A percentile compares a stretch with the other conserved stretches of the same genome.
These are phyloP conservation scores for Felis chaus DNA, from an alignment of 2,113 vertebrate genomes.

Conservation along the genomic window DNA sequence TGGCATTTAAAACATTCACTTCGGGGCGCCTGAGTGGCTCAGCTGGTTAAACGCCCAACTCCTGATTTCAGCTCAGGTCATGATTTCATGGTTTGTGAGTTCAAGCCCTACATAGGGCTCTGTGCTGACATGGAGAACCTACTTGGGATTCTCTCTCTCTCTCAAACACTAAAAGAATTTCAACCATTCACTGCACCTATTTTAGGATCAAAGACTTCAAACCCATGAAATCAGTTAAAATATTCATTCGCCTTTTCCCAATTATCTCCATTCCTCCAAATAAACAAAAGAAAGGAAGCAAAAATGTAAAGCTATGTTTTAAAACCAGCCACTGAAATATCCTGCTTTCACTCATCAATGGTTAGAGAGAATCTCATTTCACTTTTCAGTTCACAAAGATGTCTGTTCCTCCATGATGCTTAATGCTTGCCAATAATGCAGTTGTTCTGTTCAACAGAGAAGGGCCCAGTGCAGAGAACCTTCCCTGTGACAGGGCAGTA, in stretches of 20 bases:
- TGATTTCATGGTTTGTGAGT: no score
- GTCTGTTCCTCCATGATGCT: slow-evolving; percentile 33
- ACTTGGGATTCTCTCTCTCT: no score
- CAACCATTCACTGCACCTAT: slow-evolving; percentile 23
- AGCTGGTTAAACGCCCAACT: no score
- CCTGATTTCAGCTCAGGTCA: no score
- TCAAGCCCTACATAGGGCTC: no score
- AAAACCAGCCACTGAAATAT: slow-evolving; percentile 21
- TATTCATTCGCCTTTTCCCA: slow-evolving; percentile 20
- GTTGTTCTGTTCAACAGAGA: not conserved
- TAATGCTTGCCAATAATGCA: slow-evolving; percentile 36
- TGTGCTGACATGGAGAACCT: no score
- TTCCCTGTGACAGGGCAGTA: slow-evolving; percentile 22
- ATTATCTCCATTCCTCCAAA: not conserved
- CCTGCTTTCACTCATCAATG: not conserved
- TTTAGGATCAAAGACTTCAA: slow-evolving; percentile 33
- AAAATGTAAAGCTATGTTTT: slow-evolving; percentile 15
- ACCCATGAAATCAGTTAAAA: slow-evolving; percentile 28
- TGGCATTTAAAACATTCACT: slow-evolving; percentile 40
- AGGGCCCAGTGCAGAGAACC: not conserved
- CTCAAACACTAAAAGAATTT: not conserved
- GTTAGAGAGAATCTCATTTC: slow-evolving; percentile 37
- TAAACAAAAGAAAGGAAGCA: not conserved
- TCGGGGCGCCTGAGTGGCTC: no score
- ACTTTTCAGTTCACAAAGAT: slow-evolving; percentile 55